These are phyloP conservation scores for Theristicus caerulescens DNA, from an alignment of 2,113 vertebrate species.

Conservation along the genomic window DNA sequence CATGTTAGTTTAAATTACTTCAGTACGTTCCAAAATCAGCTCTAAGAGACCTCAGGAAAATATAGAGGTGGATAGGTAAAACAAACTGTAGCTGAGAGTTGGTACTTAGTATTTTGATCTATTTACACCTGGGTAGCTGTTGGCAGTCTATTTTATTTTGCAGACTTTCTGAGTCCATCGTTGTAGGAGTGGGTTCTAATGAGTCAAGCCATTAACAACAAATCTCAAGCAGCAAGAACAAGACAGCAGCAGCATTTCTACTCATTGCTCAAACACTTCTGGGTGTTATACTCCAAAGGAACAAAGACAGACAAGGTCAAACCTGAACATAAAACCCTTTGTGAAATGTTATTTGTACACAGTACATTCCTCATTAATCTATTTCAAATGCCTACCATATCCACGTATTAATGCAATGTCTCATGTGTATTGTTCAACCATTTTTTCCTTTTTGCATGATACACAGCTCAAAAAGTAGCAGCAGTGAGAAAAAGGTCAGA, in stretches of 20 bases:
- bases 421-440: background rate
- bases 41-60: background rate
- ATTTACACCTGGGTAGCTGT: background rate
- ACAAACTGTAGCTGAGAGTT: background rate
- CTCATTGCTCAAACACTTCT: background rate
- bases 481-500: background rate
- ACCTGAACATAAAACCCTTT: background rate
- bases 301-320: slow-evolving; percentile 32
- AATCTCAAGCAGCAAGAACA: background rate
- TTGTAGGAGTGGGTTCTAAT: background rate
- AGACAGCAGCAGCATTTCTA: background rate
- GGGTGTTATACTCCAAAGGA: background rate
- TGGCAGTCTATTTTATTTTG: background rate
- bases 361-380: slow-evolving; percentile 10
- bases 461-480: background rate
- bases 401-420: background rate
- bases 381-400: background rate
- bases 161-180: background rate
- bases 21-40: background rate
- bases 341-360: slow-evolving; percentile 11
- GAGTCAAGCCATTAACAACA: slow-evolving; percentile 26
- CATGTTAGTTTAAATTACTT: background rate
- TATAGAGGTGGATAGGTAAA: background rate
- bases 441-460: background rate
- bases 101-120: slow-evolving; percentile 5